These are phyloP conservation scores for Griposia aprilina DNA, from an alignment of 2,888 invertebrate genomes.

Conservation along the genomic window DNA sequence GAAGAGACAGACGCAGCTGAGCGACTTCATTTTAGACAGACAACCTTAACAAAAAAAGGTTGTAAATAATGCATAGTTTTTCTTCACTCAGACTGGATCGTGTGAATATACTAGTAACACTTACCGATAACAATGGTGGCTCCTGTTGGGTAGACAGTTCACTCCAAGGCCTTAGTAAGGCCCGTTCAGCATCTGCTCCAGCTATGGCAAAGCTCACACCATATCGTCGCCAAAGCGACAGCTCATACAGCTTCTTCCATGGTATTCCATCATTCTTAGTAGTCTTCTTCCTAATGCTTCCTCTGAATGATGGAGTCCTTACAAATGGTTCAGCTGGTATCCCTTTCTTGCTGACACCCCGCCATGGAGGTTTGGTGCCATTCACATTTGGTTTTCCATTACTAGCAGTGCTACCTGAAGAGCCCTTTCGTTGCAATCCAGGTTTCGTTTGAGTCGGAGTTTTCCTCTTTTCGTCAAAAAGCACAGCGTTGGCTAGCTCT, in stretches of 20 bases:
- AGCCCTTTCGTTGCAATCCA: conserved; percentile 79
- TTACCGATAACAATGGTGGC: conserved; percentile 81
- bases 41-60: not conserved
- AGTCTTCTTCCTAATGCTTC: conserved; percentile 85
- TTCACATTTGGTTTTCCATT: conserved; percentile 78
- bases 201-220: conserved; percentile 86
- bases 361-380: conserved; percentile 87
- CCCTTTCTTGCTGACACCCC: conserved; percentile 83
- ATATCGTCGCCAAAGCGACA: conserved; percentile 90
- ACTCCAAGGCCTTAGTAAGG: conserved; percentile 84
- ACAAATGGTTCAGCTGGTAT: conserved; percentile 81
- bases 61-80: not conserved
- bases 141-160: conserved; percentile 83
- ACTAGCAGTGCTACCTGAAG: conserved; percentile 74
- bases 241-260: conserved; percentile 90
- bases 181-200: conserved; percentile 85
- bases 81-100: not conserved
- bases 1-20: too few relatives aligned
- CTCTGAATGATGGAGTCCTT: conserved; percentile 84
- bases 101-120: conserved; percentile 65
- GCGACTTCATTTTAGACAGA: too few relatives aligned
- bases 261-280: conserved; percentile 84
- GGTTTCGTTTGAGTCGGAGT: conserved; percentile 76
- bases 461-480: conserved; percentile 85
- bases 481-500: conserved; percentile 80